Percentiles rank a stretch among this genome's conserved stretches.
These are phyloP conservation scores for Megalops cyprinoides DNA, from an alignment of 2,797 vertebrate species.

Conservation along the genomic window DNA sequence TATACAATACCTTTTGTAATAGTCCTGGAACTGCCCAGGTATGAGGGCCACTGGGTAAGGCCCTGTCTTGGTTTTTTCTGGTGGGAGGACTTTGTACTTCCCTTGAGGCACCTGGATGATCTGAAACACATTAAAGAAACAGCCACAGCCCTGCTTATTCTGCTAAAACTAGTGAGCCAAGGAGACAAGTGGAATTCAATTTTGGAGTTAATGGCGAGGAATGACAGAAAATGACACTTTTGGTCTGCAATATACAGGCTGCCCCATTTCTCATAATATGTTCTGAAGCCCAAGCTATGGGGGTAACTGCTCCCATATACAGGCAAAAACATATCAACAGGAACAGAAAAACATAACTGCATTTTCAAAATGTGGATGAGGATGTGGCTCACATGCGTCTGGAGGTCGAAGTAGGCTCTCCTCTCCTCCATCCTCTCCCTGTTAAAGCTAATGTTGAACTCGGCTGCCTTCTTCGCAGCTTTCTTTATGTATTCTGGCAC, in stretches of 20 bases:
- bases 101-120: constrained; percentile 98
- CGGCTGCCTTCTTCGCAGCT: constrained; percentile 95
- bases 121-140: constrained; percentile 60
- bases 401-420: constrained; percentile 97
- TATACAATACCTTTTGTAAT: constrained; percentile 89
- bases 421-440: constrained; percentile 97
- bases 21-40: constrained; percentile 98
- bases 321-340: too few relatives aligned
- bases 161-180: neutral
- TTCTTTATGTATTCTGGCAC: constrained; percentile 99
- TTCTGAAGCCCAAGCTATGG: too few relatives aligned
- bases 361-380: too few relatives aligned
- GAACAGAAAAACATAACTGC: too few relatives aligned
- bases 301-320: too few relatives aligned
- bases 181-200: neutral
- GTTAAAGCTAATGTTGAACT: constrained; percentile 97
- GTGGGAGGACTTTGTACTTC: constrained; percentile 90
- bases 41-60: constrained; percentile 97
- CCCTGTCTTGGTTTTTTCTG: constrained; percentile 89
- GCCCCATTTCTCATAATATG: too few relatives aligned
- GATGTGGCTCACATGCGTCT: constrained; percentile 86
- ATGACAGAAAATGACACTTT: too few relatives aligned
- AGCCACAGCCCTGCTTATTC: neutral
- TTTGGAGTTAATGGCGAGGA: too few relatives aligned
- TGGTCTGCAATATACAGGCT: too few relatives aligned